phyloP scores from a whole-genome alignment of 64 coral and sea anemone genomes.

The Exaiptasia diaphana region DNA sequence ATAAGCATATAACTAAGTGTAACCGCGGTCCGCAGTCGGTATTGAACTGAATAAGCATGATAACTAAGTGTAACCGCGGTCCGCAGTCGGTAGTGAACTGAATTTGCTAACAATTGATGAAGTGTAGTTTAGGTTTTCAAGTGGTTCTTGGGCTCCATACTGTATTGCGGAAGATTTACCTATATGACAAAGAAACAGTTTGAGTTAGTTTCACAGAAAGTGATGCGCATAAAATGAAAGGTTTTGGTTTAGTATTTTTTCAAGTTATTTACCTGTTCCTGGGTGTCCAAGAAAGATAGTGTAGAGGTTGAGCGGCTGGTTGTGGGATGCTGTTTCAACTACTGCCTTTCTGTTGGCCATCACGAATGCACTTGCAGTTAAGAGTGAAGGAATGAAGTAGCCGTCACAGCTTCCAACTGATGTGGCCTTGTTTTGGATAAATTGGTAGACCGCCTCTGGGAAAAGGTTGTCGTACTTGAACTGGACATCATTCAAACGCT shows the following conservation, averaged over 20 bases:
- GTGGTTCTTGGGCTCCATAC: conserved; percentile 4
- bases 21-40: no score
- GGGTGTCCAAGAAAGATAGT: conserved; percentile 12
- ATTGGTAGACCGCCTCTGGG: not conserved
- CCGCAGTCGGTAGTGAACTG: no score
- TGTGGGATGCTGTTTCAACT: conserved; percentile 6
- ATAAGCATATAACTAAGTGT: no score
- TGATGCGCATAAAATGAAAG: not conserved
- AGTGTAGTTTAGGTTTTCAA: not conserved
- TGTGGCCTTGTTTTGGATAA: conserved; percentile 23
- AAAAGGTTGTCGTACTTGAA: not conserved
- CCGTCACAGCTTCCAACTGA: conserved; percentile 13
- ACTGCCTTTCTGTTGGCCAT: not conserved
- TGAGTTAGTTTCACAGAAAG: not conserved
- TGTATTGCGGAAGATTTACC: conserved; percentile 47
- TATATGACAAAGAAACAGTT: not conserved
- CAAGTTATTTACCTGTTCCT: conserved; percentile 4
- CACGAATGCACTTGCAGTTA: conserved; percentile 26
- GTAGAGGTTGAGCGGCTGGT: conserved; percentile 4
- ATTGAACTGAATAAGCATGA: no score
- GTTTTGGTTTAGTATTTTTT: not conserved
- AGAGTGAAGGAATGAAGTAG: conserved; percentile 15
- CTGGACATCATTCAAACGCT: not conserved
- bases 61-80: no score
- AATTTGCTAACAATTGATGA: not conserved